These are phyloP conservation scores for Heliothis subflexa DNA, from an alignment of 1,140 invertebrate genomes.

Conservation along the genomic window DNA sequence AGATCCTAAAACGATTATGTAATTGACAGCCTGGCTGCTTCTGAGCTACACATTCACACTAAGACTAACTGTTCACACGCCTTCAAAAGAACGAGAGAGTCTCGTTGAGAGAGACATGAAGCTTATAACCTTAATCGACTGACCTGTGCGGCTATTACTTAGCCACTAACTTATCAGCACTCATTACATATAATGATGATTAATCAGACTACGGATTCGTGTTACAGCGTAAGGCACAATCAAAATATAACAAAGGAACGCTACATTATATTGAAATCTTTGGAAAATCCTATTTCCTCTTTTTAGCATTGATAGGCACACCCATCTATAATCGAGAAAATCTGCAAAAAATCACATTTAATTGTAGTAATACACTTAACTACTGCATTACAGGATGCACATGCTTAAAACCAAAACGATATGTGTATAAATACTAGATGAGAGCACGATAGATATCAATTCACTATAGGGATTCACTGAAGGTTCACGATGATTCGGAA, in stretches of 20 bases:
- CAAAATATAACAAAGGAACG: background rate
- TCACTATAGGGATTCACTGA: constrained; percentile 41
- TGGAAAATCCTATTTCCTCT: constrained; percentile 36
- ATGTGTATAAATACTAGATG: constrained; percentile 59
- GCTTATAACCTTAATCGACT: too few relatives aligned
- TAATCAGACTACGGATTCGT: too few relatives aligned
- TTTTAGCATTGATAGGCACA: constrained; percentile 46
- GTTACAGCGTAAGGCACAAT: too few relatives aligned
- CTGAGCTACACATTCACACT: too few relatives aligned
- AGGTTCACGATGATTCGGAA: constrained; percentile 66
- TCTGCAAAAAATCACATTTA: constrained; percentile 49
- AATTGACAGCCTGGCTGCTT: too few relatives aligned
- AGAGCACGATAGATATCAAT: constrained; percentile 52
- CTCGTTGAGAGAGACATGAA: too few relatives aligned
- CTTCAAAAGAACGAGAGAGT: too few relatives aligned
- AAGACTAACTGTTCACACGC: too few relatives aligned
- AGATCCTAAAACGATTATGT: too few relatives aligned
- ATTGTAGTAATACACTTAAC: constrained; percentile 38
- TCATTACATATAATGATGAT: too few relatives aligned
- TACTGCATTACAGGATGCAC: constrained; percentile 51
- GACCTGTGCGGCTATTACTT: too few relatives aligned
- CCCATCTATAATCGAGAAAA: constrained; percentile 53
- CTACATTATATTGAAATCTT: background rate
- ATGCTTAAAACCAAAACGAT: constrained; percentile 51
- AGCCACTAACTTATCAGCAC: too few relatives aligned